Evolutionary conservation across 92 coral and sea anemone species (phyloP).

Genomic region (Epizoanthus stellaris): DNA sequence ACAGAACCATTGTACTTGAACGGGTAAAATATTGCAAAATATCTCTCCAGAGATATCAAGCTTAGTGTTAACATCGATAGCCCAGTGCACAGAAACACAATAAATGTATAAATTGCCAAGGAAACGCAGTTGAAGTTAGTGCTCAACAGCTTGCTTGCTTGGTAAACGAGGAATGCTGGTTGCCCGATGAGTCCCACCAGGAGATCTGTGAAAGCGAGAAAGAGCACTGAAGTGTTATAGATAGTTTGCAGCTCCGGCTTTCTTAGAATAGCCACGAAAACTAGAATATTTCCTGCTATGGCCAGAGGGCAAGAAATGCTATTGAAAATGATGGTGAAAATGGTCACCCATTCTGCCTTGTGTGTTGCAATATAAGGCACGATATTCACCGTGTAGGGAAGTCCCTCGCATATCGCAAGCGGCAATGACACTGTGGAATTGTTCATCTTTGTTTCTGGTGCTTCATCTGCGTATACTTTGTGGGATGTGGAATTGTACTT

Average conservation of each 20-base stretch:
- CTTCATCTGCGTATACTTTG: too few relatives aligned
- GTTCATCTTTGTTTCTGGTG: conserved; percentile 12
- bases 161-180: conserved; percentile 76
- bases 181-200: conserved; percentile 60
- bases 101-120: conserved; percentile 42
- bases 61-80: conserved; percentile 37
- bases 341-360: conserved; percentile 53
- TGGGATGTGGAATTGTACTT: background rate
- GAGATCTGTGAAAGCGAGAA: conserved; percentile 73
- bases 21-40: conserved; percentile 46
- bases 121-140: conserved; percentile 31
- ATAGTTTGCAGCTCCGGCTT: conserved; percentile 72
- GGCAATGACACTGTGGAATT: background rate
- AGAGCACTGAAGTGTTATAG: conserved; percentile 77
- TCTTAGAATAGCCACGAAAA: conserved; percentile 75
- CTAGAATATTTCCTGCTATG: conserved; percentile 66
- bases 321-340: conserved; percentile 71
- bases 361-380: conserved; percentile 54
- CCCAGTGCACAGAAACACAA: conserved; percentile 38
- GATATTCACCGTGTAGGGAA: conserved; percentile 70
- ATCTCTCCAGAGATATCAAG: conserved; percentile 36
- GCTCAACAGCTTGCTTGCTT: conserved; percentile 60
- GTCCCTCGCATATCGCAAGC: conserved; percentile 39
- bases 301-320: conserved; percentile 73
- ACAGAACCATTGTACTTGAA: conserved; percentile 32